Base-by-base conservation (phyloP, 2,888 invertebrate genomes). In the Drosophila macrospina region DNA sequence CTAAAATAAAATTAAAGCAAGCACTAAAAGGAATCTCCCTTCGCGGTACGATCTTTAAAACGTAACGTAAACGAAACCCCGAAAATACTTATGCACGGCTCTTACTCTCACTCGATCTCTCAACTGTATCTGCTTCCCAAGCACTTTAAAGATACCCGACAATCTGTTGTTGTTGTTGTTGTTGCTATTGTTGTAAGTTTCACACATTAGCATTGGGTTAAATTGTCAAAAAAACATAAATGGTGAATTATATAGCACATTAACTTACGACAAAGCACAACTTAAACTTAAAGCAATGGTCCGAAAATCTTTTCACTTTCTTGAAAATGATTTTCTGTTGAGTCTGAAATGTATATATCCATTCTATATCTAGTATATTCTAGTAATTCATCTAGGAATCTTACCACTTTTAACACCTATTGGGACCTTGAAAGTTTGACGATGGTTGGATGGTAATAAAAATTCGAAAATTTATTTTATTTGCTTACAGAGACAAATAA, bases 161-260 rank as follows among this genome's bases (percentile, higher is more conserved):
- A 41, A 16, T 62, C 15, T 51, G 37, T 63, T 54, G 52, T 36
- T 57, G 62, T 55, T 55, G 67, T 57, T 66, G 41, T 61, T 3
- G 20, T 20, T 20, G 20, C 3, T 20, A 3, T 20, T 20, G 75
- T 78, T 80, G 80, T 57, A 80, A 80, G 65, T 79, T 74, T 70
- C 61, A 34, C 75, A 74, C 78, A 78, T 83, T 86, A 80, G 69
- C 80, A 73, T 71, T 80, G 67, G 48, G 72, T 60, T 28, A 39
- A 65, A 60, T 59, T 61, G 74, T 37, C 48, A 41, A 69, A 57
- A 44, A 36, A 28, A n/a, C n/a, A n/a, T 34, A 4, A 15, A 16
- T 30, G n/a, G n/a, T n/a, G 8, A 41, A 41, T 30, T 7, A 39
- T 13, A 44, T 36, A 26, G 34, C 26, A n/a, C 28, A 48, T 54